Conservation (phyloP, 1,140 invertebrate species). For the Penaeus indicus region DNA sequence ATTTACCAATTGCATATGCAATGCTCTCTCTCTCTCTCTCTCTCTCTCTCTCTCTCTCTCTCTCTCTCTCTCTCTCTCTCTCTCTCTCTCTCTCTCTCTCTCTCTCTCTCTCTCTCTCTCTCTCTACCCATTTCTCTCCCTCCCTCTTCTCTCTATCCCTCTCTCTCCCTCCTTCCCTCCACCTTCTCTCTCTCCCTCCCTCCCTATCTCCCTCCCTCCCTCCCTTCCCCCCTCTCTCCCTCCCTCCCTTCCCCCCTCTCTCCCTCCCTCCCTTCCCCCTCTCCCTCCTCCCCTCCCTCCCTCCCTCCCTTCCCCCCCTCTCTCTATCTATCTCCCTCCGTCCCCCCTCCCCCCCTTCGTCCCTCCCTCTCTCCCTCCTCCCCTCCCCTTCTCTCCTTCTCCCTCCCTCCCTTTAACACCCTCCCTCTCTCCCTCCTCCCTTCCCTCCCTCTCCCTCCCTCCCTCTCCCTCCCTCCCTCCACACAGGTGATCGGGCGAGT, state of each 20-base stretch:
- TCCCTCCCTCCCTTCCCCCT: background rate
- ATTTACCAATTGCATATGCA: too few species aligned
- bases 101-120: background rate
- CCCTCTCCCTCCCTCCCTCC: background rate
- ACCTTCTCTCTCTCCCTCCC: background rate
- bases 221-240: background rate
- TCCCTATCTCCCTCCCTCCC: background rate
- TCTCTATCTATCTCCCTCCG: background rate
- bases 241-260: background rate
- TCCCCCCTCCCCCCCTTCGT: background rate
- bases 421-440: background rate
- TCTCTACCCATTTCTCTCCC: background rate
- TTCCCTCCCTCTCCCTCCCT: background rate
- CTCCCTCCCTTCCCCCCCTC: background rate
- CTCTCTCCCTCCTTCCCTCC: background rate
- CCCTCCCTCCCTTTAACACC: too few species aligned
- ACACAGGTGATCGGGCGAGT: slow-evolving; percentile 40
- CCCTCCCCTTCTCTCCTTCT: background rate
- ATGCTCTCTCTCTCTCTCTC: background rate
- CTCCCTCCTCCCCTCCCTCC: background rate
- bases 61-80: background rate
- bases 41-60: background rate
- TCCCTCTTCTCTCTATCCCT: background rate
- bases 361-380: background rate
- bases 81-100: background rate